These are phyloP conservation scores for Ochropacha duplaris DNA, from an alignment of 2,888 invertebrate genomes.

Conservation along the genomic window DNA sequence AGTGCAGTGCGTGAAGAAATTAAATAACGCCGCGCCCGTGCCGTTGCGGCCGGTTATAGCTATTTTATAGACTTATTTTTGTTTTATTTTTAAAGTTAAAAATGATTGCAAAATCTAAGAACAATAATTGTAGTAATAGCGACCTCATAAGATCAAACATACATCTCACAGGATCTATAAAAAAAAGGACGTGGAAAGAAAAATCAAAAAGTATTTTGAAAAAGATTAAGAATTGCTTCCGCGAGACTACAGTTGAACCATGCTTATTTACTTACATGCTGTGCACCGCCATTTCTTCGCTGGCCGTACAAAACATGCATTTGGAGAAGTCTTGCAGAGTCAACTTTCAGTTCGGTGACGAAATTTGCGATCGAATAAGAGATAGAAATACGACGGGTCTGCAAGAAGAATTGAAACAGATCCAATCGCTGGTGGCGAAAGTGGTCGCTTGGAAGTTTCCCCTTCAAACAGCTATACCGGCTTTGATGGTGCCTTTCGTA, in stretches of 20 bases:
- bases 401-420: constrained; percentile 62
- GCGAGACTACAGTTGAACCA: constrained; percentile 85
- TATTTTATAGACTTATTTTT: not conserved
- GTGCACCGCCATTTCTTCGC: constrained; percentile 85
- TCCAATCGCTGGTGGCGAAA: constrained; percentile 77
- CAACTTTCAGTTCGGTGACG: constrained; percentile 75
- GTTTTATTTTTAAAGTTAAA: constrained; percentile 33
- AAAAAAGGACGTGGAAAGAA: constrained; percentile 55
- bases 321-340: constrained; percentile 84
- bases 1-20: constrained; percentile 55
- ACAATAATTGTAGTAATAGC: constrained; percentile 40
- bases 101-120: constrained; percentile 62
- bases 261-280: constrained; percentile 85
- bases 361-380: constrained; percentile 78
- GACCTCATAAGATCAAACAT: constrained; percentile 67
- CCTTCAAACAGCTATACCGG: constrained; percentile 83
- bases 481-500: constrained; percentile 80
- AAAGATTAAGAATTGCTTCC: constrained; percentile 57
- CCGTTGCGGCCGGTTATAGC: not conserved
- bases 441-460: constrained; percentile 84
- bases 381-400: constrained; percentile 69
- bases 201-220: constrained; percentile 60
- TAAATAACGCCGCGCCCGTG: constrained; percentile 24
- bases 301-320: constrained; percentile 82
- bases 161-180: constrained; percentile 53